Evolutionary conservation across 2,113 vertebrate genomes (phyloP).

Genomic region (Dromaius novaehollandiae): DNA sequence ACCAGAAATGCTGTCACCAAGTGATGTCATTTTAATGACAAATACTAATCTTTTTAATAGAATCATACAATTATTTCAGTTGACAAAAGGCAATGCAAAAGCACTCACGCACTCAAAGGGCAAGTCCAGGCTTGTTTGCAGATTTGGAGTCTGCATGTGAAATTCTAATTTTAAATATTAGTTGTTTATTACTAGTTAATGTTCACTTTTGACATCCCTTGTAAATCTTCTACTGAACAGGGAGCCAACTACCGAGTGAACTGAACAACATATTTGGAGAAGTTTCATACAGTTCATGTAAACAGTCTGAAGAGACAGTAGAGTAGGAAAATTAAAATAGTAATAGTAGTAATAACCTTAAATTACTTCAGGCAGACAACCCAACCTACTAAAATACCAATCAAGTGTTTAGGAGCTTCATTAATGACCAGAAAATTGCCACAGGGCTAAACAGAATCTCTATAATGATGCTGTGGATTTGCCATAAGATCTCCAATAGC

Average conservation of each 20-base stretch:
- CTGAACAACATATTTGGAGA: not conserved
- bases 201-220: not conserved
- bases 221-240: not conserved
- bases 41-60: not conserved
- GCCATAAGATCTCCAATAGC: not conserved
- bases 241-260: not conserved
- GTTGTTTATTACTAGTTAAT: not conserved
- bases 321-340: not conserved
- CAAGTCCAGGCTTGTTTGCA: not conserved
- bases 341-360: not conserved
- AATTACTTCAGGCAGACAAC: not conserved
- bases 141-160: not conserved
- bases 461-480: not conserved
- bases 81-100: not conserved
- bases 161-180: not conserved
- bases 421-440: not conserved
- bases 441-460: not conserved
- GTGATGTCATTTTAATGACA: not conserved
- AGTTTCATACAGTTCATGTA: not conserved
- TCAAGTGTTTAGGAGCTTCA: not conserved
- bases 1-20: not conserved
- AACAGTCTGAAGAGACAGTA: not conserved
- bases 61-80: not conserved
- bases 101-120: not conserved
- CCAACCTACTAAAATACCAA: not conserved